Evolutionary conservation across 2,888 invertebrate species (phyloP), one percentile per base, ranked within the genome.

Genomic region (Ferdinandea cuprea): DNA sequence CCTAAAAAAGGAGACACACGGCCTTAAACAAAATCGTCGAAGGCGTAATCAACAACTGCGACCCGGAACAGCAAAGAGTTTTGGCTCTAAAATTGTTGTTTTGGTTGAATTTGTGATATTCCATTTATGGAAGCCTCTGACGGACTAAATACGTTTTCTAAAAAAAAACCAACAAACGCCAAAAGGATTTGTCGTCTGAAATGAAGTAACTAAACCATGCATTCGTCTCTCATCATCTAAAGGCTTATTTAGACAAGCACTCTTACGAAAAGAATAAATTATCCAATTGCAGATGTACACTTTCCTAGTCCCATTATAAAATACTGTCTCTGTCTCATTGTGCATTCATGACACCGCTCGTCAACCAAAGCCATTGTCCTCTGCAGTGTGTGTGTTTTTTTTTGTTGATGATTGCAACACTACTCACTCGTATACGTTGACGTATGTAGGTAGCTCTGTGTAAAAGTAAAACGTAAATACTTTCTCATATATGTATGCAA

Each of bases 291-390:
- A 66, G 65, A 66, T 72, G 61, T 13, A 76, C 69, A 69, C 69
- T 74, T 59, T 32, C 46, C 50, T 25, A 50, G 76, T 40, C 46
- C 59, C 66, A 59, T 74, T 69, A 63, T 59, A 37, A 78, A 44
- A 46, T n/a, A n/a, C n/a, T n/a, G n/a, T n/a, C n/a, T n/a, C 52
- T 40, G 58, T 30, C 58, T 59, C 59, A 58, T 61, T 54, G 37
- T 48, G 19, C 56, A 48, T 59, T 68, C 61, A 30, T 79, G 44
- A 54, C 54, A 65, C 66, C 59, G 35, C 37, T 46, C 54, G 25
- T 68, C 40, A 68, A 48, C 68, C 56, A 19, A 48, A 74, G 80
- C 63, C 69, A 80, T 65, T 74, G 69, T 74, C 74, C 74, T 74
- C 17, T 80, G 58, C 56, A 80, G 80, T 69, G 63, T 28, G 30